Conservation (phyloP, 1,140 invertebrate genomes). For the Megathymus violae region DNA sequence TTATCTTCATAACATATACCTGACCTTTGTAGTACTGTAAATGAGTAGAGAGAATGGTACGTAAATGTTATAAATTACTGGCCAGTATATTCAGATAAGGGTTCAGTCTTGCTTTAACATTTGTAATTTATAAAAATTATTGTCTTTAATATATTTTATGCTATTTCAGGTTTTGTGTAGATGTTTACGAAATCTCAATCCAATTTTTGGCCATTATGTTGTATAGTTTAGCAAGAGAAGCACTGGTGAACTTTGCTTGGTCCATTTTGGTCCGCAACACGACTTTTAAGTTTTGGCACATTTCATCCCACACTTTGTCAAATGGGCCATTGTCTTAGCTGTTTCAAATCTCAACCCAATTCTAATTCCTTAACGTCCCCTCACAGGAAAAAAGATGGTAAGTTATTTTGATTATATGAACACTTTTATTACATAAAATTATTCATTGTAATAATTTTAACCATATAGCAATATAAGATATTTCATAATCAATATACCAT, state of each 20-base stretch:
- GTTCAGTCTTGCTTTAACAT: conserved; percentile 9
- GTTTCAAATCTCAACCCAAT: conserved; percentile 88
- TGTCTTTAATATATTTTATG: conserved; percentile 23
- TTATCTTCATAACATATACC: conserved; percentile 25
- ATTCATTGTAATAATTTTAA: no score
- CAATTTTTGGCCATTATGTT: conserved; percentile 73
- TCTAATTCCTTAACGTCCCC: conserved; percentile 84
- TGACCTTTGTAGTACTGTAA: conserved; percentile 41
- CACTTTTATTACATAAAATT: no score
- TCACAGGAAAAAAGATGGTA: conserved; percentile 87
- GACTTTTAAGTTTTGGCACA: conserved; percentile 63
- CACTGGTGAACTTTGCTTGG: conserved; percentile 55
- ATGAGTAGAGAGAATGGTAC: conserved; percentile 48
- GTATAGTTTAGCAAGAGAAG: conserved; percentile 64
- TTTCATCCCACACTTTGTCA: conserved; percentile 77
- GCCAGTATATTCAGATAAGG: conserved; percentile 22
- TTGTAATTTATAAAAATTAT: conserved; percentile 6
- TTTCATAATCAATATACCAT: no score
- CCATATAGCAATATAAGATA: no score
- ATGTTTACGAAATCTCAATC: conserved; percentile 46
- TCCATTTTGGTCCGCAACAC: conserved; percentile 41
- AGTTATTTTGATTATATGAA: conserved; percentile 34
- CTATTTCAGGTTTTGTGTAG: conserved; percentile 50
- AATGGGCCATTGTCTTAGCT: conserved; percentile 92
- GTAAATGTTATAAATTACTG: conserved; percentile 34